These are phyloP conservation scores for Protaetia brevitarsis DNA, from an alignment of 1,140 invertebrate genomes.

Conservation along the genomic window DNA sequence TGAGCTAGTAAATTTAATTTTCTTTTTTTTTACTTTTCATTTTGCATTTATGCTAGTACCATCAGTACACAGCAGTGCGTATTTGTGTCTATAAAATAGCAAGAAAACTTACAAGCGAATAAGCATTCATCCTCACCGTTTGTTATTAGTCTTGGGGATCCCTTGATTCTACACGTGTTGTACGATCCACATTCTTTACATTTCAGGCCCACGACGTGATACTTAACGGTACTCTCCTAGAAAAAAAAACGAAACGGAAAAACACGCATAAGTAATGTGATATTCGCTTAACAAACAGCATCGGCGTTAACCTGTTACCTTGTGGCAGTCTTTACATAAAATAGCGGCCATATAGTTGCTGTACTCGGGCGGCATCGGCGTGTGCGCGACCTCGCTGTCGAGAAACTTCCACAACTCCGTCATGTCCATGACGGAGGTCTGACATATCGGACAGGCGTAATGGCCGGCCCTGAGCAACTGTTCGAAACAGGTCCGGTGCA, in stretches of 20 bases:
- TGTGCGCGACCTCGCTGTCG: conserved; percentile 74
- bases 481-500: conserved; percentile 79
- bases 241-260: conserved; percentile 32
- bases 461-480: conserved; percentile 72
- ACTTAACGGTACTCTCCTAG: conserved; percentile 76
- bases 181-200: conserved; percentile 81
- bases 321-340: conserved; percentile 85
- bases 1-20: too few species aligned
- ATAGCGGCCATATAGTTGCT: conserved; percentile 73
- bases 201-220: conserved; percentile 82
- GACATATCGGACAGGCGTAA: conserved; percentile 84
- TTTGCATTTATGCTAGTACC: too few species aligned
- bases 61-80: too few species aligned
- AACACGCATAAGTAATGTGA: conserved; percentile 13
- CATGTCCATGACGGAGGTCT: conserved; percentile 83
- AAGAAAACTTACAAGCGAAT: too few species aligned
- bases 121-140: background rate
- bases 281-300: too few species aligned
- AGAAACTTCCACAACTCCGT: conserved; percentile 74
- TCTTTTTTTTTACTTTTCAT: too few species aligned
- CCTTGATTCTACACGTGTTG: conserved; percentile 76
- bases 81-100: too few species aligned
- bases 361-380: conserved; percentile 80
- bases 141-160: conserved; percentile 36
- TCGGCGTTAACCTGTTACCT: conserved; percentile 49